Evolutionary conservation across 2,797 vertebrate genomes (phyloP).

Genomic region (Leptoclinus maculatus): DNA sequence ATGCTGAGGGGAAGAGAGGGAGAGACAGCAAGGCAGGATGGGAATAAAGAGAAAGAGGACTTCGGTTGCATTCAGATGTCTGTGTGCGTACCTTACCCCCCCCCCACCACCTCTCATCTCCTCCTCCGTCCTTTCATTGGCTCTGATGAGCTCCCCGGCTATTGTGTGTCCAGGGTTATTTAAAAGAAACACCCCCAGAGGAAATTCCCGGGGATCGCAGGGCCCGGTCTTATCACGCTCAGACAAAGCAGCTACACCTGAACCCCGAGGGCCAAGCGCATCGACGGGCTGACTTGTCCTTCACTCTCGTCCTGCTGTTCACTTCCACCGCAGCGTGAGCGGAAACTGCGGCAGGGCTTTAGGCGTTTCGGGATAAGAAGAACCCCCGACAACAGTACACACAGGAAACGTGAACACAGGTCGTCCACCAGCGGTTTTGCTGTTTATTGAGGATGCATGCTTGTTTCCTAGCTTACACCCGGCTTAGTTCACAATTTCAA

Average conservation of each 20-base stretch:
- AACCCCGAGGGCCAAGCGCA: conserved; percentile 68
- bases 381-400: conserved; percentile 25
- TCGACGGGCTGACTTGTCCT: conserved; percentile 71
- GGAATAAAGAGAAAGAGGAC: conserved; percentile 35
- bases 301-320: conserved; percentile 63
- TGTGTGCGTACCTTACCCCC: neutral
- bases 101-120: conserved; percentile 50
- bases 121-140: conserved; percentile 64
- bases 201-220: conserved; percentile 66
- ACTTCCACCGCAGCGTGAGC: conserved; percentile 9
- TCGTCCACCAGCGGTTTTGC: neutral
- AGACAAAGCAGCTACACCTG: conserved; percentile 75
- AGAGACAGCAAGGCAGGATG: conserved; percentile 31
- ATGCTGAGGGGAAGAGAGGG: conserved; percentile 23
- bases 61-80: conserved; percentile 51
- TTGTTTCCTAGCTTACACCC: conserved; percentile 1
- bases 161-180: conserved; percentile 80
- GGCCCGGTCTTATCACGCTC: conserved; percentile 73
- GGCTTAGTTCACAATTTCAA: neutral
- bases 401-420: conserved; percentile 24
- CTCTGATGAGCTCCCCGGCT: conserved; percentile 74
- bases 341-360: conserved; percentile 28
- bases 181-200: conserved; percentile 74
- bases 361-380: conserved; percentile 30
- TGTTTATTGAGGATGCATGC: neutral